Evolutionary conservation across 1,140 invertebrate species (phyloP).

Genomic region (Brachionus angularis): DNA sequence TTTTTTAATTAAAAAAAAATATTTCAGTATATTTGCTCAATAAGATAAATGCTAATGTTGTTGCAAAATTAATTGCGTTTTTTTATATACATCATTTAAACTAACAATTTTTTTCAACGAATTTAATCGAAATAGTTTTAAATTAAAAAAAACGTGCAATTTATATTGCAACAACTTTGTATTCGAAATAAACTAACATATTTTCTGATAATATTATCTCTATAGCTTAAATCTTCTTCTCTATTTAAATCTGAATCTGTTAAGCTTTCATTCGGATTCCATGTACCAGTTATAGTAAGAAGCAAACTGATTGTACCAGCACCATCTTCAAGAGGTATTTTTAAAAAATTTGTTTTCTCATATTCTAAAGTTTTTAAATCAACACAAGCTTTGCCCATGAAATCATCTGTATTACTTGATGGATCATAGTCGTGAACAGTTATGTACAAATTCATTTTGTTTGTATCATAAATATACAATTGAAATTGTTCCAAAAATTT

Average conservation of each 20-base stretch:
- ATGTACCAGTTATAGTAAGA: conserved; percentile 79
- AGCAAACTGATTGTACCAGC: conserved; percentile 76
- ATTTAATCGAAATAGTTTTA: too few species aligned
- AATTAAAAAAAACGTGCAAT: too few species aligned
- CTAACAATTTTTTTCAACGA: too few species aligned
- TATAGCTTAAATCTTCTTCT: too few species aligned
- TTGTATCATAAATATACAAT: conserved; percentile 87
- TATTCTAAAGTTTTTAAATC: conserved; percentile 74
- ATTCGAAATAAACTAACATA: too few species aligned
- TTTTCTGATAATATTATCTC: too few species aligned
- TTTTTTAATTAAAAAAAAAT: conserved; percentile 38
- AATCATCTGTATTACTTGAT: conserved; percentile 71
- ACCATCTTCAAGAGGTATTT: conserved; percentile 66
- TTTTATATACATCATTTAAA: too few species aligned
- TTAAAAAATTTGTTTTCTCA: conserved; percentile 81
- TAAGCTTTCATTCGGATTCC: background rate
- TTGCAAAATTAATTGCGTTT: too few species aligned
- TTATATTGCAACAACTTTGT: too few species aligned
- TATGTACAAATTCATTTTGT: conserved; percentile 77
- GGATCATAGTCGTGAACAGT: conserved; percentile 83
- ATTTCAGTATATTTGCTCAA: background rate
- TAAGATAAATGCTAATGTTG: background rate
- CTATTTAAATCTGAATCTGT: too few species aligned
- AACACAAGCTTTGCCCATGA: conserved; percentile 68
- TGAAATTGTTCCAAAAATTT: conserved; percentile 95